Evolutionary conservation across 2,113 vertebrate genomes (phyloP).

Genomic region (Bombycilla garrulus): DNA sequence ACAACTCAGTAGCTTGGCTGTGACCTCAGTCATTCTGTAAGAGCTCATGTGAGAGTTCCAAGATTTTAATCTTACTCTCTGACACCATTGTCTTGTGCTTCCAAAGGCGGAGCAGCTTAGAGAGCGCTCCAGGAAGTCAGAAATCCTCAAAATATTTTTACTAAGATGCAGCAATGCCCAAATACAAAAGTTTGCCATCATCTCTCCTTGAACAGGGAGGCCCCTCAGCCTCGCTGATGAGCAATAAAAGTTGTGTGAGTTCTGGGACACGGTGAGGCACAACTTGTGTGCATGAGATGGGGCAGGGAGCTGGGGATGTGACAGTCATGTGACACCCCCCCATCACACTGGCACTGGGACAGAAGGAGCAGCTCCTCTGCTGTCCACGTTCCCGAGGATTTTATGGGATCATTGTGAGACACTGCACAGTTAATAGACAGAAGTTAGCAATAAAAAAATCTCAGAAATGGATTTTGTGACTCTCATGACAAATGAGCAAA

Average conservation of each 20-base stretch:
- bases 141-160: background rate
- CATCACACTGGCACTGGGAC: background rate
- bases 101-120: background rate
- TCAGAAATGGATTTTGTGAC: background rate
- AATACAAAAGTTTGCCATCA: background rate
- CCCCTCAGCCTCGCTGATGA: too few relatives aligned
- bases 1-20: background rate
- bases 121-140: background rate
- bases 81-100: background rate
- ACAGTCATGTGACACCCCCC: background rate
- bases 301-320: background rate
- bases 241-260: background rate
- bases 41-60: background rate
- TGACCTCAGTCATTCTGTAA: background rate
- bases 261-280: background rate
- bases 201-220: background rate
- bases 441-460: background rate
- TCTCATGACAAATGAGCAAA: background rate
- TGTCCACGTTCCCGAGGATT: background rate
- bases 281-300: background rate
- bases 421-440: background rate
- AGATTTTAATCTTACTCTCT: background rate
- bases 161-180: background rate
- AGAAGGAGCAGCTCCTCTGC: background rate
- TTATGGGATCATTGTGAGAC: background rate